These are phyloP conservation scores for Magallana ariakensis DNA, from an alignment of 1,140 invertebrate species.

Conservation along the genomic window DNA sequence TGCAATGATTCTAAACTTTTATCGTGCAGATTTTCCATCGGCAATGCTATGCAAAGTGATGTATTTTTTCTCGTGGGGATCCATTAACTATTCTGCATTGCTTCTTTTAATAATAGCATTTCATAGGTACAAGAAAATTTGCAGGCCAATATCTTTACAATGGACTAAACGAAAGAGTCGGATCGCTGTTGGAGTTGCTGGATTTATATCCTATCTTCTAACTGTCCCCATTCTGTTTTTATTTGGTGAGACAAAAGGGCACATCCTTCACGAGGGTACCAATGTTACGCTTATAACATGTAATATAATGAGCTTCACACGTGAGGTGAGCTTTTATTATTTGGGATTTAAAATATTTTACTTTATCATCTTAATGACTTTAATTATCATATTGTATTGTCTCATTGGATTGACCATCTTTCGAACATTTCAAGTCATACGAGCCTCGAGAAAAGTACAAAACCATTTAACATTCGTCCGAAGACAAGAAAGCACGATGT, in stretches of 20 bases:
- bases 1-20: background rate
- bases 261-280: background rate
- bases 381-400: background rate
- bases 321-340: background rate
- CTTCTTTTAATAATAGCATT: background rate
- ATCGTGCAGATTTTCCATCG: background rate
- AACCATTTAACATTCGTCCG: too few species aligned
- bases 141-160: background rate
- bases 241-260: background rate
- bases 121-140: constrained; percentile 22
- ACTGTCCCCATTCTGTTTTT: background rate
- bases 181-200: background rate
- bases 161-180: background rate
- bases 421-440: background rate
- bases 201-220: background rate
- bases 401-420: background rate
- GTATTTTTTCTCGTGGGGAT: background rate
- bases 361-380: background rate
- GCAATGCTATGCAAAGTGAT: background rate
- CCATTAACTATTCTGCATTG: background rate
- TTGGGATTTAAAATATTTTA: background rate
- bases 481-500: too few species aligned
- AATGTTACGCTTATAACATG: background rate
- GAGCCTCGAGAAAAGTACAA: background rate
- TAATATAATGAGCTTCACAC: background rate